Conservation (phyloP, 2,113 vertebrate genomes). For the Spea multiplicata region DNA sequence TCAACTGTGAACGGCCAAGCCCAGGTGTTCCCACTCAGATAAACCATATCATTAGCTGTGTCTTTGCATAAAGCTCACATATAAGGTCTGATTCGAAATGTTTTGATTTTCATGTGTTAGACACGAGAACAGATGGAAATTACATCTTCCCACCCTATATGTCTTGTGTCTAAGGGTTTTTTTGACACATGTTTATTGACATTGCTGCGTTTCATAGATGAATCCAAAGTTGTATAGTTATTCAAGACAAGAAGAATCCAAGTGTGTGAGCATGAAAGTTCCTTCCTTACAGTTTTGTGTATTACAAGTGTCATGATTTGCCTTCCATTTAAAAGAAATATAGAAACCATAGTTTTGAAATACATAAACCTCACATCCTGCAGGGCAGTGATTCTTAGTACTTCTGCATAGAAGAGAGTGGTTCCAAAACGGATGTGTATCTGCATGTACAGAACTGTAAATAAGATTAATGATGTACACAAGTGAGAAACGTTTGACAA, state of each 20-base stretch:
- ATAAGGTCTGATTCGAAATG: neutral
- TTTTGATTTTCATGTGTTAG: slow-evolving; percentile 15
- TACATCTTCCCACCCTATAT: slow-evolving; percentile 8
- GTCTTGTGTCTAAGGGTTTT: slow-evolving; percentile 4
- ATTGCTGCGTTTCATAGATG: slow-evolving; percentile 4
- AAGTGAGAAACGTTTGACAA: no score
- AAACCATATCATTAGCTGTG: neutral
- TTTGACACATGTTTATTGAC: slow-evolving; percentile 33
- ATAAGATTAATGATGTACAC: no score
- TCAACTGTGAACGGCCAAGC: neutral
- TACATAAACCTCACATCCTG: no score
- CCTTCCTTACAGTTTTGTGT: neutral
- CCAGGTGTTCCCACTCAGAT: slow-evolving; percentile 28
- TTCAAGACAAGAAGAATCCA: neutral
- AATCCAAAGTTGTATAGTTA: neutral
- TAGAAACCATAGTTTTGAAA: no score
- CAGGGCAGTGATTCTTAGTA: no score
- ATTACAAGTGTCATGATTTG: neutral
- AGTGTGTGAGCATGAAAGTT: neutral
- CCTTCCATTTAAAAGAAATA: no score
- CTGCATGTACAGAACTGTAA: no score
- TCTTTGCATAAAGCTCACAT: slow-evolving; percentile 4
- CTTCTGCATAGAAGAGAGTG: no score
- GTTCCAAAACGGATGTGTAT: no score
- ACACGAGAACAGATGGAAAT: slow-evolving; percentile 13